These are phyloP conservation scores for Avahi laniger DNA, from an alignment of 2,797 vertebrate species.

Conservation along the genomic window DNA sequence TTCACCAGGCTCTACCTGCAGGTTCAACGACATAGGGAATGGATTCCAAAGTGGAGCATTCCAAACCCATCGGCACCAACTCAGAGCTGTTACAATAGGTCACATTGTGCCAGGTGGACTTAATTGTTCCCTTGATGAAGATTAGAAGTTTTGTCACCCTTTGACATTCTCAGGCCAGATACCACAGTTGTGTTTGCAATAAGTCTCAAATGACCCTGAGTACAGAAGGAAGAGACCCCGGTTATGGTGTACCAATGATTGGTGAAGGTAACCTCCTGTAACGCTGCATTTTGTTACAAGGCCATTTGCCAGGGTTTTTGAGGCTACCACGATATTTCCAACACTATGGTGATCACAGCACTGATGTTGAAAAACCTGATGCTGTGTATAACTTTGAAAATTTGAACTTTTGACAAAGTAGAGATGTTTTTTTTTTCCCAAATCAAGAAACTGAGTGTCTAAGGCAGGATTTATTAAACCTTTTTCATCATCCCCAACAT, in stretches of 20 bases:
- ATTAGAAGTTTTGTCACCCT: not conserved
- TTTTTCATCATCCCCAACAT: not conserved
- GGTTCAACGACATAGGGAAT: not conserved
- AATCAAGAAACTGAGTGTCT: not conserved
- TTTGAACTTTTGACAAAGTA: not conserved
- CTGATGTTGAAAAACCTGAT: not conserved
- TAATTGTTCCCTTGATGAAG: not conserved
- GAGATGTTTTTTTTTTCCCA: not conserved
- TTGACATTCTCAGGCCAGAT: too few species aligned
- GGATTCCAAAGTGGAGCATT: not conserved
- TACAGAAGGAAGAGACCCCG: not conserved
- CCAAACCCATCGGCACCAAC: not conserved
- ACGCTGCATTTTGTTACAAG: not conserved
- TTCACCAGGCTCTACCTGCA: not conserved
- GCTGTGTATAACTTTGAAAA: not conserved
- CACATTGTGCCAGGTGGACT: not conserved
- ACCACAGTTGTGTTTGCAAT: not conserved
- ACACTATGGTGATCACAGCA: not conserved
- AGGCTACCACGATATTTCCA: not conserved
- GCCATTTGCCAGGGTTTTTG: not conserved
- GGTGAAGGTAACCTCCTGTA: not conserved
- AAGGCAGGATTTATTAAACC: not conserved
- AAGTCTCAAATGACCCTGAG: not conserved
- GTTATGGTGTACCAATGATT: rapidly evolving
- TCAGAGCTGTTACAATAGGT: not conserved